Evolutionary conservation across 2,888 invertebrate genomes (phyloP).

Genomic region (Scotopteryx bipunctaria): DNA sequence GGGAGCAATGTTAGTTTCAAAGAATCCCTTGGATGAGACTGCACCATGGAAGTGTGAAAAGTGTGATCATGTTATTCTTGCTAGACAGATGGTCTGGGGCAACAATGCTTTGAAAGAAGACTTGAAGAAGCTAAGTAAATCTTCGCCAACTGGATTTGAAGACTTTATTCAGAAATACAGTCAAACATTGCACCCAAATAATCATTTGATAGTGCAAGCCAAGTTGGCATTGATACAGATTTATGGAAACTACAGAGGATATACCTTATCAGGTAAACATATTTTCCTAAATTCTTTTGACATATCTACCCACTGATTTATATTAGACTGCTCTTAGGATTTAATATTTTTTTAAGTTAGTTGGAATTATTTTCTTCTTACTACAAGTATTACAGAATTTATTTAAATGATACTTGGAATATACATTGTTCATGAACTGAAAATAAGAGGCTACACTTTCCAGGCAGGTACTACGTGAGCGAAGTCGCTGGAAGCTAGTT

Average conservation of each 20-base stretch:
- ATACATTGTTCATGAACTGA: too few species aligned
- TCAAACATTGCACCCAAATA: conserved; percentile 85
- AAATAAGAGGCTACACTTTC: background rate
- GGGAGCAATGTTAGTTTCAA: conserved; percentile 82
- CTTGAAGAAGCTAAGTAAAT: conserved; percentile 79
- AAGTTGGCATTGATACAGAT: conserved; percentile 88
- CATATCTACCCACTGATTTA: too few species aligned
- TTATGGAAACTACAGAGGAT: conserved; percentile 85
- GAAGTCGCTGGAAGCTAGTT: background rate
- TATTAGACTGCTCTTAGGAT: too few species aligned
- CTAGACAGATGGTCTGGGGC: conserved; percentile 84
- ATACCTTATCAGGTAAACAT: conserved; percentile 75
- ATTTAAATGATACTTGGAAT: too few species aligned
- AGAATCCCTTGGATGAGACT: conserved; percentile 82
- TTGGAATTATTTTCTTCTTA: too few species aligned
- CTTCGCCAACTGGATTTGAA: conserved; percentile 82
- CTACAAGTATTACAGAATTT: too few species aligned
- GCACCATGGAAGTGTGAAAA: conserved; percentile 86
- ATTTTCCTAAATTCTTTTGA: too few species aligned
- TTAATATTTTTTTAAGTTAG: too few species aligned
- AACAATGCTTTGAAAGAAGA: conserved; percentile 85
- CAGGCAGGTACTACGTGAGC: background rate
- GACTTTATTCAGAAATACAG: conserved; percentile 85
- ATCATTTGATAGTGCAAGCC: conserved; percentile 86
- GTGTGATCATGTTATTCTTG: conserved; percentile 83